Evolutionary conservation across 2,888 invertebrate genomes (phyloP), one percentile per base, ranked within the genome.

Genomic region (Calliopum simillimum): DNA sequence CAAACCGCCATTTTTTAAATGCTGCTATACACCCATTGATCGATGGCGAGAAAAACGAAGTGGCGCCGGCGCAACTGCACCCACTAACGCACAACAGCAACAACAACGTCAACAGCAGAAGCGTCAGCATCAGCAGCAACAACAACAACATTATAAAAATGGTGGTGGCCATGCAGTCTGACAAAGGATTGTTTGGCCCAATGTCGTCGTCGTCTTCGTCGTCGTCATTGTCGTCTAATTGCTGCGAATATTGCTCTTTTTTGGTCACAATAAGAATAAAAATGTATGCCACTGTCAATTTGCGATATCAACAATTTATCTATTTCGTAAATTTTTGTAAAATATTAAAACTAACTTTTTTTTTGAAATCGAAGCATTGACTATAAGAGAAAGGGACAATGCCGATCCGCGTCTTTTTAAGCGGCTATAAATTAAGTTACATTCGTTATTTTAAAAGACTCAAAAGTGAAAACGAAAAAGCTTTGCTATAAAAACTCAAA

Each of bases 11-110:
- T 82, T 85, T 76, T 85, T 85, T 73, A 84, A 85, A 73, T 85
- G 85, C 78, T 85, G 85, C 74, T 85, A 86, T 63, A 85, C 85
- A 74, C 86, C 85, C 23, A 79, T 85, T 70, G 86, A 85, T 80
- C 84, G 85, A 58, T 85, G 85, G 85, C 83, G 85, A 65, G 82
- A 82, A 49, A 79, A 81, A 58, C 80, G 83, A 41, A 77, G 71
- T 70, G 33, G 43, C 16, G 65, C 65, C 4, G 56, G 14, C 12
- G 4, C 55, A 71, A 25, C 41, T 43, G 41, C 56, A 46, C 19
- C 44, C 46, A 44, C 46, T 53, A n/a, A 33, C 2, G 67, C 43
- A 56, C 65, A 65, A 59, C 74, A 53, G 71, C 69, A 74, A 61
- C 70, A 72, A 44, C 71, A 64, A 25, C 68, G 62, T 46, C 71